Evolutionary conservation across 2,113 vertebrate species (phyloP).

Genomic region (Chloropsis cyanopogon): DNA sequence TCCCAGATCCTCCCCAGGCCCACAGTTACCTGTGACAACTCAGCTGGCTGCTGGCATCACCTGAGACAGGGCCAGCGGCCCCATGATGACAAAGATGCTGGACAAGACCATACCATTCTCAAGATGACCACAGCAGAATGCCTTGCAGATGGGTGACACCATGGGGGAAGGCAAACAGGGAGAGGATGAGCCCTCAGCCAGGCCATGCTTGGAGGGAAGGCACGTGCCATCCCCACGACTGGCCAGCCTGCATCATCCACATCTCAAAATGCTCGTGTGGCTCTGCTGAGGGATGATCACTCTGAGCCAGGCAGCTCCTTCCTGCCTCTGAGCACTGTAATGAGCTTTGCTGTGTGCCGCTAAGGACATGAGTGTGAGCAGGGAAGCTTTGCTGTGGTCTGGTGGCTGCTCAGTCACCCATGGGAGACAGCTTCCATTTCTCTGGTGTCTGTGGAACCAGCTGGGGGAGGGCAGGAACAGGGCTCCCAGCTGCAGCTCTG

Average conservation of each 20-base stretch:
- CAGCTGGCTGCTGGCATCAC: not conserved
- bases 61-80: not conserved
- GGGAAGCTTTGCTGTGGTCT: not conserved
- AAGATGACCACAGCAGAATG: accelerated
- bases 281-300: not conserved
- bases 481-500: not conserved
- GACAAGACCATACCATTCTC: accelerated
- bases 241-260: not conserved
- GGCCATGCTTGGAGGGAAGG: not conserved
- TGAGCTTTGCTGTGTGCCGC: not conserved
- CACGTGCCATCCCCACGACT: accelerated
- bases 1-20: not conserved
- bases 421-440: not conserved
- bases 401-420: not conserved
- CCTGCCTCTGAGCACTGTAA: not conserved
- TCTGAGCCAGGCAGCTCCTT: not conserved
- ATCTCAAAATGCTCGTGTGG: accelerated
- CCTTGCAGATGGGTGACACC: accelerated
- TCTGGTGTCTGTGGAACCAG: not conserved
- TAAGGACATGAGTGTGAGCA: not conserved
- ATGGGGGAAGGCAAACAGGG: accelerated
- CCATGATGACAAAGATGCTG: accelerated
- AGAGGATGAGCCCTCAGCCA: not conserved
- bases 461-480: accelerated
- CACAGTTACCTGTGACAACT: not conserved